phyloP scores from a whole-genome alignment of 2,888 invertebrate species.

The Aporophyla nigra region DNA sequence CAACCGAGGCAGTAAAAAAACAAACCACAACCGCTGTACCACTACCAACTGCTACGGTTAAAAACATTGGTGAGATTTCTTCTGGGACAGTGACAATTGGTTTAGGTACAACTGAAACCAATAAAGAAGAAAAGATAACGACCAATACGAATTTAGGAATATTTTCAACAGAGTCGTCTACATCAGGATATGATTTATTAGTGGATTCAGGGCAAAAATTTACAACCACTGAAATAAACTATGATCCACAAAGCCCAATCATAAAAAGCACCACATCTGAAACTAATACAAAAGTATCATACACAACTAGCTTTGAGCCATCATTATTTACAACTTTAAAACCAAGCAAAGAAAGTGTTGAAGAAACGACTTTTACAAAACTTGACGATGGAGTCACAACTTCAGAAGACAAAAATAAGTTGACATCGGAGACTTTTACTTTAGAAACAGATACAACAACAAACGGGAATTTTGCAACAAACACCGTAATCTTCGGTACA shows the following conservation, averaged over 20 bases:
- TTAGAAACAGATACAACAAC: constrained; percentile 26
- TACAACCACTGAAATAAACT: constrained; percentile 5
- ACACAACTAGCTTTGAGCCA: constrained; percentile 3
- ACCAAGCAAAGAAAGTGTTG: constrained; percentile 10
- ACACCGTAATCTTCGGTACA: neutral
- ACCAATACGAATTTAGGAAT: neutral
- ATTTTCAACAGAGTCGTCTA: constrained; percentile 22
- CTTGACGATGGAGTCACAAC: neutral
- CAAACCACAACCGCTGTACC: constrained; percentile 13
- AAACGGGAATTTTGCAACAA: constrained; percentile 5
- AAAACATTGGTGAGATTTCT: neutral
- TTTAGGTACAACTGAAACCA: constrained; percentile 10
- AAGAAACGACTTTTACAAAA: constrained; percentile 14
- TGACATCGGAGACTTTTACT: neutral
- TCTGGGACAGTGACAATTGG: neutral
- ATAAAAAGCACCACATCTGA: neutral
- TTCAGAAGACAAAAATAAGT: neutral
- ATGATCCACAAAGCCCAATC: neutral
- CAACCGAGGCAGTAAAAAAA: constrained; percentile 23
- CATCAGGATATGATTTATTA: constrained; percentile 5
- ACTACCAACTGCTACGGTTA: neutral
- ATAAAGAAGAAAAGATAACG: neutral
- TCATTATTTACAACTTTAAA: constrained; percentile 20
- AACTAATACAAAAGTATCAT: neutral
- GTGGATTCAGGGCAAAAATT: neutral